phyloP scores from a whole-genome alignment of 2,888 invertebrate species.

The Papilio elwesi region DNA sequence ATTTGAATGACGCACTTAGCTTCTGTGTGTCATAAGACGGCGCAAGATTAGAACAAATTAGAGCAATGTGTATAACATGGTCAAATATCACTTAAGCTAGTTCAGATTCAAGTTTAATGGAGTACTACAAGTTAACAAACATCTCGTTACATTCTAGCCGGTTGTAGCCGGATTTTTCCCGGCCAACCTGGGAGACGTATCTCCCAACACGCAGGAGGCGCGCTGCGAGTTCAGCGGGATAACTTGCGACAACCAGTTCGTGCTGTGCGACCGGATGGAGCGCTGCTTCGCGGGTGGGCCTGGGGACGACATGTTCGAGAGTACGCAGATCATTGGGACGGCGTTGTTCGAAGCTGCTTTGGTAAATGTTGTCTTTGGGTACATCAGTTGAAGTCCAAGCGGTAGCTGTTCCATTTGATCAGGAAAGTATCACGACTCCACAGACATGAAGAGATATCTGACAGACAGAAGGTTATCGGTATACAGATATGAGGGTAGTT shows the following conservation, averaged over 20 bases:
- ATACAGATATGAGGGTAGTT: too few relatives aligned
- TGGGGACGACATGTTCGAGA: slow-evolving; percentile 92
- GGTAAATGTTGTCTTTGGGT: slow-evolving; percentile 70
- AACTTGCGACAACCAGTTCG: slow-evolving; percentile 87
- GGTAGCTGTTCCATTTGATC: too few relatives aligned
- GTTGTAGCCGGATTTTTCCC: slow-evolving; percentile 93
- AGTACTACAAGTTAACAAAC: background rate
- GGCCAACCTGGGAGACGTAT: slow-evolving; percentile 92
- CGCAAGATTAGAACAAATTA: too few relatives aligned
- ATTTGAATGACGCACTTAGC: too few relatives aligned
- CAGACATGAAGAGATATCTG: too few relatives aligned
- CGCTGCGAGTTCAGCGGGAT: slow-evolving; percentile 89
- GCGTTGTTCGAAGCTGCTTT: slow-evolving; percentile 87
- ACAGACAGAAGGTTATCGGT: too few relatives aligned
- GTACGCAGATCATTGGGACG: slow-evolving; percentile 90
- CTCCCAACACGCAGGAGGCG: slow-evolving; percentile 90
- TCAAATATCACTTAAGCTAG: too few relatives aligned
- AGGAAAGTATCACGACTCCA: too few relatives aligned
- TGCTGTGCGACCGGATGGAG: slow-evolving; percentile 84
- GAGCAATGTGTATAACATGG: too few relatives aligned
- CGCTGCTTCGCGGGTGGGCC: slow-evolving; percentile 91
- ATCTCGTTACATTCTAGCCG: slow-evolving; percentile 81
- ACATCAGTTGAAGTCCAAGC: too few relatives aligned
- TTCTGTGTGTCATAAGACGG: too few relatives aligned
- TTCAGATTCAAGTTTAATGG: background rate